Conservation (phyloP, 2,113 vertebrate species). For the Formicarius rufipectus region DNA sequence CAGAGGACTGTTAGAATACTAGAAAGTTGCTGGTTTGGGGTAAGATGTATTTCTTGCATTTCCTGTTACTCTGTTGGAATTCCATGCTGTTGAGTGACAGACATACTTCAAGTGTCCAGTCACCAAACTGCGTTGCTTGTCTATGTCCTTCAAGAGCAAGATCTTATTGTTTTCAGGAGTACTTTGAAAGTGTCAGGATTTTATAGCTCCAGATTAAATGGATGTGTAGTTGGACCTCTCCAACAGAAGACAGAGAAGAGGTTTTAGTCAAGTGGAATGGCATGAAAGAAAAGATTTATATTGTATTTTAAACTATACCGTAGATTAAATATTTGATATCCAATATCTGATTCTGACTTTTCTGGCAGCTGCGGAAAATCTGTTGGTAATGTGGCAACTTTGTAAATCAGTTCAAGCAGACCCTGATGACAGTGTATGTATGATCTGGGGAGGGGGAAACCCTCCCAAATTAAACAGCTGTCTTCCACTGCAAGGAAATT, state of each 20-base stretch:
- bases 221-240: not conserved
- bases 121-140: not conserved
- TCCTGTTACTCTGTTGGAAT: not conserved
- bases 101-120: not conserved
- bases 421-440: not conserved
- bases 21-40: not conserved
- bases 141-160: not conserved
- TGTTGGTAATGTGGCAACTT: slow-evolving; percentile 67
- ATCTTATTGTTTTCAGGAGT: not conserved
- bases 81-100: not conserved
- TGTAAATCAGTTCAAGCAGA: not conserved
- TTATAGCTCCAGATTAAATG: not conserved
- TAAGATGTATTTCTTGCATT: not conserved
- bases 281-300: not conserved
- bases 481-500: not conserved
- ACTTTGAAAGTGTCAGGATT: not conserved
- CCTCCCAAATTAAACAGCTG: not conserved
- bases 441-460: not conserved
- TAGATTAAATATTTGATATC: slow-evolving; percentile 41
- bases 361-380: slow-evolving; percentile 84
- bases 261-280: not conserved
- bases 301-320: not conserved
- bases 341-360: slow-evolving; percentile 85
- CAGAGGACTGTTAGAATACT: not conserved
- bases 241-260: not conserved